phyloP scores from a whole-genome alignment of 2,113 vertebrate genomes.

The Eurystomus gularis region DNA sequence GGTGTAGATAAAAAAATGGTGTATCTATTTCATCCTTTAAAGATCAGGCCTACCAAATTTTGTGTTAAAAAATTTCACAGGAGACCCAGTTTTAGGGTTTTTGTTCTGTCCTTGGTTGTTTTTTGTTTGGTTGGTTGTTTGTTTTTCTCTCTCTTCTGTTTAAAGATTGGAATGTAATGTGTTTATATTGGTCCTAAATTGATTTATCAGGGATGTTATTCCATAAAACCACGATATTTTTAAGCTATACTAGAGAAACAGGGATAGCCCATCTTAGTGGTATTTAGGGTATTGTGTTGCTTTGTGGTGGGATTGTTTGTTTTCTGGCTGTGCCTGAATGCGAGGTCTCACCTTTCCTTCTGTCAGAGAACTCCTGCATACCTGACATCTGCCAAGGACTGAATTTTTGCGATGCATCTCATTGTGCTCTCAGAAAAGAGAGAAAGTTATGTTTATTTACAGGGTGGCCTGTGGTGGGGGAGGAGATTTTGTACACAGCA shows the following conservation, averaged over 20 bases:
- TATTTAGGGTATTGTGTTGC: neutral
- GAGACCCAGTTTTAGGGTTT: neutral
- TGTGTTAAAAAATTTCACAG: neutral
- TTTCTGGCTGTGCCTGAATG: neutral
- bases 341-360: neutral
- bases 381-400: neutral
- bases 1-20: neutral
- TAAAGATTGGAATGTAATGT: neutral
- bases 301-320: neutral
- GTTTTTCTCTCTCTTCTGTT: neutral
- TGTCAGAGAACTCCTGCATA: neutral
- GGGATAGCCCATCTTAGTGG: neutral
- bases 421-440: neutral
- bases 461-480: neutral
- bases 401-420: neutral
- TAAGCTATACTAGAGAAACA: neutral
- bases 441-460: neutral
- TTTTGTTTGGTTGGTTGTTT: neutral
- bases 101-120: neutral
- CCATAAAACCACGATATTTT: neutral
- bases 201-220: neutral
- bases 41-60: neutral
- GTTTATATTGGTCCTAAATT: neutral
- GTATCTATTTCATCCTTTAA: neutral
- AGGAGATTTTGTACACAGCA: rapidly evolving